Evolutionary conservation across 2,888 invertebrate species (phyloP).

Genomic region (Sclerodermus sp.): DNA sequence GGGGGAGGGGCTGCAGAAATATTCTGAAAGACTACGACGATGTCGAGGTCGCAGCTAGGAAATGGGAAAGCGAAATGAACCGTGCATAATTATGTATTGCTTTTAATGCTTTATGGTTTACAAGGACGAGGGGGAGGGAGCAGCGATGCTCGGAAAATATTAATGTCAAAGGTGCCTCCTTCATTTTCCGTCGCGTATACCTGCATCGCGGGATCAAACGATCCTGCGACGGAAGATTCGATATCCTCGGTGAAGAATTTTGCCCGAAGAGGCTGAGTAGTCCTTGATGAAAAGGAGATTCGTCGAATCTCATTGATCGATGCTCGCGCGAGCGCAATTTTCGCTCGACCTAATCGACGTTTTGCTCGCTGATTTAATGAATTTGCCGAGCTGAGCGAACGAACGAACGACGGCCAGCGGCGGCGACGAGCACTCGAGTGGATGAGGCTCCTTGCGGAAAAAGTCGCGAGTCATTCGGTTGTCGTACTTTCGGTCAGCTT

Average conservation of each 20-base stretch:
- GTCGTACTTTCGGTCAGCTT: conserved; percentile 31
- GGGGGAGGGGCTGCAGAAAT: conserved; percentile 11
- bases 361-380: no score
- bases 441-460: no score
- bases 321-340: no score
- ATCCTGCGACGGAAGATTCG: conserved; percentile 8
- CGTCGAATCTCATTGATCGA: no score
- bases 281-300: no score
- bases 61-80: conserved; percentile 48
- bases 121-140: conserved; percentile 15
- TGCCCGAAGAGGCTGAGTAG: no score
- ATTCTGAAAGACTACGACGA: conserved; percentile 16
- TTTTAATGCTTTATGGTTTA: conserved; percentile 36
- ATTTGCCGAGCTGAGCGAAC: no score
- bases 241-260: no score
- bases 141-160: conserved; percentile 24
- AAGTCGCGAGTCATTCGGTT: conserved; percentile 14
- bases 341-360: no score
- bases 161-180: conserved; percentile 41
- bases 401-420: no score
- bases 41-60: conserved; percentile 29
- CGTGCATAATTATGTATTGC: conserved; percentile 47
- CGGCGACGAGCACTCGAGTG: no score
- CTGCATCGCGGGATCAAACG: conserved; percentile 25
- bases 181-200: conserved; percentile 24